Percentiles rank a stretch among this genome's conserved stretches.
These are phyloP conservation scores for Torymus auratus DNA, from an alignment of 2,888 invertebrate species.

Conservation along the genomic window DNA sequence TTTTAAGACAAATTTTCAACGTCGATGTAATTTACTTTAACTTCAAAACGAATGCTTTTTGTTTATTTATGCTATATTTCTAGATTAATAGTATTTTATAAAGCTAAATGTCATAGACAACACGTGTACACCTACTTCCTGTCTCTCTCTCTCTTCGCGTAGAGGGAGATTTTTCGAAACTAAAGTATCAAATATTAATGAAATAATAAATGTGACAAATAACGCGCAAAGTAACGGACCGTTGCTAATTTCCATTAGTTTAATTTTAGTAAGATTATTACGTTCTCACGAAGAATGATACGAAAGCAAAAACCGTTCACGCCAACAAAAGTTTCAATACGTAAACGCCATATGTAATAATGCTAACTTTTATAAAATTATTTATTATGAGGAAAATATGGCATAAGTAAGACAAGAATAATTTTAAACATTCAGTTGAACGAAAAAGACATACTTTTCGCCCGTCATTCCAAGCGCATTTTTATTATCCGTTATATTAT, in stretches of 20 bases:
- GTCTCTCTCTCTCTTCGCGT: not conserved
- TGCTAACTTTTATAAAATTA: conserved; percentile 17
- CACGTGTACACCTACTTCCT: not conserved
- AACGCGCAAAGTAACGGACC: not conserved
- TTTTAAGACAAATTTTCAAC: conserved; percentile 9
- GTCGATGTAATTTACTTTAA: conserved; percentile 36
- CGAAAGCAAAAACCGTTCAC: not conserved
- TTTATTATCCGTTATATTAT: conserved; percentile 33
- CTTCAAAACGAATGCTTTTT: conserved; percentile 14
- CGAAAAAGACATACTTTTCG: conserved; percentile 43
- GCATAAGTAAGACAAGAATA: conserved; percentile 42
- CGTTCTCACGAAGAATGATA: not conserved
- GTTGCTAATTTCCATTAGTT: not conserved
- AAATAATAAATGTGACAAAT: not conserved
- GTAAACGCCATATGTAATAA: conserved; percentile 16
- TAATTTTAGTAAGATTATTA: conserved; percentile 3
- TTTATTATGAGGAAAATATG: conserved; percentile 23
- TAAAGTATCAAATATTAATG: not conserved
- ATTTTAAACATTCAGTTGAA: conserved; percentile 11
- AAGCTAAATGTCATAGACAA: conserved; percentile 6
- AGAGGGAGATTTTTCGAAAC: not conserved
- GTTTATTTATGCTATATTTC: conserved; percentile 44
- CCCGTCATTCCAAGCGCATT: conserved; percentile 58
- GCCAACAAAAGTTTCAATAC: conserved; percentile 11
- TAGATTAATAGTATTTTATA: not conserved